Conservation (phyloP, 2,113 vertebrate genomes). For the Boleophthalmus pectinirostris region DNA sequence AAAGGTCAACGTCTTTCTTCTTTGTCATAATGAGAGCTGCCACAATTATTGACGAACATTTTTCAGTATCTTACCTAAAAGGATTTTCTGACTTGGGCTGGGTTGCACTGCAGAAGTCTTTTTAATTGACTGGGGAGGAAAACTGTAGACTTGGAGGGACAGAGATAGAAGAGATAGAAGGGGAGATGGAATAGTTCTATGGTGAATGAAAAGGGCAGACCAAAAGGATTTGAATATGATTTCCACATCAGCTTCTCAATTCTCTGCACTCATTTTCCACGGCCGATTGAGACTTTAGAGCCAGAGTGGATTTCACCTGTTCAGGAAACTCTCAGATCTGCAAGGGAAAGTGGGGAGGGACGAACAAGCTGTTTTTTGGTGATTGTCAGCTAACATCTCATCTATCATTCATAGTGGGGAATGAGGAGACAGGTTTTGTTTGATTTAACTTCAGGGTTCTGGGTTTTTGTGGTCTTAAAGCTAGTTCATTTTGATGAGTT, state of each 20-base stretch:
- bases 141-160: conserved; percentile 3
- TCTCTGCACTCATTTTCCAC: conserved; percentile 24
- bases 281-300: conserved; percentile 17
- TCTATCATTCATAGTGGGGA: conserved; percentile 13
- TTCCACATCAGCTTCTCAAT: conserved; percentile 29
- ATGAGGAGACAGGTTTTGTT: conserved; percentile 1
- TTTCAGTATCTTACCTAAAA: conserved; percentile 11
- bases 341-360: neutral
- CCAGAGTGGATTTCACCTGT: conserved; percentile 22
- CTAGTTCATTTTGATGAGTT: neutral
- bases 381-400: conserved; percentile 1
- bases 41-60: conserved; percentile 26
- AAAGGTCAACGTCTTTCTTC: neutral
- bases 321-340: conserved; percentile 12
- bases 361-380: neutral
- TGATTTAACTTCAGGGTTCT: conserved; percentile 4
- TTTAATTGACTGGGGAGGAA: conserved; percentile 30
- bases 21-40: conserved; percentile 13
- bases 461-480: neutral
- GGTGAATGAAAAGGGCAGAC: conserved; percentile 47
- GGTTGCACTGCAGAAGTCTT: conserved; percentile 15
- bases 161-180: conserved; percentile 10
- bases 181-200: conserved; percentile 26
- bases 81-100: conserved; percentile 13
- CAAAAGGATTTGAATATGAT: conserved; percentile 38